Conservation (phyloP, 1,140 invertebrate genomes). For the Nixonia krombeini region DNA sequence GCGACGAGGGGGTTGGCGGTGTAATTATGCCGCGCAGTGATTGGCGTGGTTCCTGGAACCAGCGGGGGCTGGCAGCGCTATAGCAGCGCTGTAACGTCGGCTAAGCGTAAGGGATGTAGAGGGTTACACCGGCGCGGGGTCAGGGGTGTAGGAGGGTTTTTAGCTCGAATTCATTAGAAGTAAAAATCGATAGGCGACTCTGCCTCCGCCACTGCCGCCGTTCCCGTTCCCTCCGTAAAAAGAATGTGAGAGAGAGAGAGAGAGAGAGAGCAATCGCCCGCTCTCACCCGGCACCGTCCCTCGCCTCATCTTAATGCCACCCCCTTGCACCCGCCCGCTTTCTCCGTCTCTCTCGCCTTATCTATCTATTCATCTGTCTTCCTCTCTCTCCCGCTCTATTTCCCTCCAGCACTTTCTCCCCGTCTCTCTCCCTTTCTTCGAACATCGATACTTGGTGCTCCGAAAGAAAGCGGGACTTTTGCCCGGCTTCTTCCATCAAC, state of each 20-base stretch:
- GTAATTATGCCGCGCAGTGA: constrained; percentile 71
- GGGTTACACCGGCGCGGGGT: constrained; percentile 39
- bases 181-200: constrained; percentile 70
- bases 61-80: constrained; percentile 53
- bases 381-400: constrained; percentile 12
- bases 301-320: constrained; percentile 47
- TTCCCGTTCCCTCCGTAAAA: constrained; percentile 61
- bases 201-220: constrained; percentile 56
- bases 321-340: constrained; percentile 11
- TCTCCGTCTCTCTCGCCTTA: too few relatives aligned
- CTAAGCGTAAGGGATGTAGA: constrained; percentile 46
- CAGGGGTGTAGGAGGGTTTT: constrained; percentile 59
- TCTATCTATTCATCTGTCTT: too few relatives aligned
- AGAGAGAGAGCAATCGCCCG: constrained; percentile 22
- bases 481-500: background rate
- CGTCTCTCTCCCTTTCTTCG: too few relatives aligned
- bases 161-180: constrained; percentile 71
- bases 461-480: constrained; percentile 21
- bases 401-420: too few relatives aligned
- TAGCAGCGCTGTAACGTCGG: constrained; percentile 40
- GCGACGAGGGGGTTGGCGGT: constrained; percentile 60
- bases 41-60: constrained; percentile 71
- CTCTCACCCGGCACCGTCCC: constrained; percentile 40
- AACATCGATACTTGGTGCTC: constrained; percentile 44
- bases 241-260: constrained; percentile 58